These are phyloP conservation scores for Poliocrania exsul DNA, from an alignment of 2,797 vertebrate species.

Conservation along the genomic window DNA sequence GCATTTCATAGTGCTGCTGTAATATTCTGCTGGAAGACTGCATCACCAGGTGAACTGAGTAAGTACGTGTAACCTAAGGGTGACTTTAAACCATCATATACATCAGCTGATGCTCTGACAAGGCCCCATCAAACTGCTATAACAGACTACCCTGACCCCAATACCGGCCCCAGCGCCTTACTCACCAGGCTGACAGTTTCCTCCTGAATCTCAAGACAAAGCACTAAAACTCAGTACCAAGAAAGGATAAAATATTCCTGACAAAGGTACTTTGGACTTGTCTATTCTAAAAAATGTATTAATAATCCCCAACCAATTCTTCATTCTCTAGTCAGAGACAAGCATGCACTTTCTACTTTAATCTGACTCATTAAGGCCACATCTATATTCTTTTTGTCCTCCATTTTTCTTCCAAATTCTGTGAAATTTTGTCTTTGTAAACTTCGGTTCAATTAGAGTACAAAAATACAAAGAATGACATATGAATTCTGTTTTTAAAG, in stretches of 20 bases:
- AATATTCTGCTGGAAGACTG: not conserved
- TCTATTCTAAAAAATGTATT: not conserved
- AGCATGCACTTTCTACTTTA: fast-evolving
- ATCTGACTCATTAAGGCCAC: not conserved
- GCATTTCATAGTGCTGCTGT: not conserved
- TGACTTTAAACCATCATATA: not conserved
- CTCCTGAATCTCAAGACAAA: not conserved
- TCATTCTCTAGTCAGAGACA: not conserved
- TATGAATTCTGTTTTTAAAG: not conserved
- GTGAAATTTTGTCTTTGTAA: not conserved
- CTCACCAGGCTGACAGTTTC: not conserved
- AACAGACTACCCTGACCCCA: not conserved
- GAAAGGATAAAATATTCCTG: not conserved
- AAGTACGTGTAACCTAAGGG: not conserved
- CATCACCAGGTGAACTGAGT: not conserved
- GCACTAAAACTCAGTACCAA: not conserved
- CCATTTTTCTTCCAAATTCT: not conserved
- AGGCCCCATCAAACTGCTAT: not conserved
- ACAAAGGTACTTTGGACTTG: not conserved
- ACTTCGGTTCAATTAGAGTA: not conserved
- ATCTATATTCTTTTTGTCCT: not conserved
- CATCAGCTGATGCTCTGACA: not conserved
- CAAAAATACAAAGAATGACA: not conserved
- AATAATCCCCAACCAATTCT: not conserved
- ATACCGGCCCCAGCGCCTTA: not conserved